Evolutionary conservation across 2,113 vertebrate genomes (phyloP).

Genomic region (Galbula dea): DNA sequence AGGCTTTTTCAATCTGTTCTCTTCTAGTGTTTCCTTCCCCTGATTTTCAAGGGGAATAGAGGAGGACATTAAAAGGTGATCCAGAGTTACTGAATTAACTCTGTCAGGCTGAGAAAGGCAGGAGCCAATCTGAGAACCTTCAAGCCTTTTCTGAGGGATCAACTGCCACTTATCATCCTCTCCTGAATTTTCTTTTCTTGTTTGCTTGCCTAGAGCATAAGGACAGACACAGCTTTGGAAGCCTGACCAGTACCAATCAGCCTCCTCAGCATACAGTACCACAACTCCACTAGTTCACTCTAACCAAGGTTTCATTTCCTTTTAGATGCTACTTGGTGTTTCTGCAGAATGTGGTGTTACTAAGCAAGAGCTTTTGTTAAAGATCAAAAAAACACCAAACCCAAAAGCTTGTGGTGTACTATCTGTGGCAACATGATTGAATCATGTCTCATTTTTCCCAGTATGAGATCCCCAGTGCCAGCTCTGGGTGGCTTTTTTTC

Average conservation of each 20-base stretch:
- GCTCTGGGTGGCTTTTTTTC: background rate
- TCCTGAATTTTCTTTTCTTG: background rate
- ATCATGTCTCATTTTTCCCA: background rate
- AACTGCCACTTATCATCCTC: background rate
- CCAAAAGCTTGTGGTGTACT: no score
- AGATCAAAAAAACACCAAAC: no score
- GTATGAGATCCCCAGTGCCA: background rate
- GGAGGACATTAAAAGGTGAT: constrained; percentile 12
- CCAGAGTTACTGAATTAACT: background rate
- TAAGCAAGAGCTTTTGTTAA: constrained; percentile 38
- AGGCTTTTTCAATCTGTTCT: constrained; percentile 1
- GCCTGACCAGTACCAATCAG: constrained; percentile 26
- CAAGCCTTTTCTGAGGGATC: constrained; percentile 8
- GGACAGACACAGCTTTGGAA: background rate
- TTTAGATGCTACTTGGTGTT: constrained; percentile 33
- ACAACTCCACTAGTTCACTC: background rate
- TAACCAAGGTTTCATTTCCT: background rate
- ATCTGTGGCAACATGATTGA: constrained; percentile 7
- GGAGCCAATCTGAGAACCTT: background rate
- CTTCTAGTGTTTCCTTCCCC: background rate
- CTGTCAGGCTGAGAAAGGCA: background rate
- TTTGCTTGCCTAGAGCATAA: background rate
- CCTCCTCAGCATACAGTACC: constrained; percentile 5
- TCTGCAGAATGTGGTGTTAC: constrained; percentile 12
- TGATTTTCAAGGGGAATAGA: constrained; percentile 17